These are phyloP conservation scores for Dreissena polymorpha DNA, from an alignment of 1,140 invertebrate genomes.

Conservation along the genomic window DNA sequence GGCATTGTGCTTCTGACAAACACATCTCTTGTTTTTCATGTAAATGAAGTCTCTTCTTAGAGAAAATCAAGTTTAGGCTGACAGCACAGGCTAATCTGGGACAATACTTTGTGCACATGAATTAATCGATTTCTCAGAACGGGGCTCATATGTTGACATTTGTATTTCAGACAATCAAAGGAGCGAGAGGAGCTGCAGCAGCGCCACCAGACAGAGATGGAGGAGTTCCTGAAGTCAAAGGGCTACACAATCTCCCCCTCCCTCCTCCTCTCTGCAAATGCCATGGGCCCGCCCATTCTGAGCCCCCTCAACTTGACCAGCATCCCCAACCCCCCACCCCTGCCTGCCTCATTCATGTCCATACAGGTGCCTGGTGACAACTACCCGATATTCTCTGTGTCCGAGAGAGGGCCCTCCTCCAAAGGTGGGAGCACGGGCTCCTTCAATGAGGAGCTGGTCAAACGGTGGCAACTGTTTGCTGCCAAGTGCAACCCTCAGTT, in stretches of 20 bases:
- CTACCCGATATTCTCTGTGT: slow-evolving; percentile 48
- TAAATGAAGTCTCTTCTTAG: no score
- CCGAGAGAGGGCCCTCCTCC: slow-evolving; percentile 12
- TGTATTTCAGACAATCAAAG: slow-evolving; percentile 42
- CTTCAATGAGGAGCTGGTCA: slow-evolving; percentile 44
- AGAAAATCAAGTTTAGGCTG: no score
- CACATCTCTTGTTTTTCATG: no score
- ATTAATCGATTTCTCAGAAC: no score
- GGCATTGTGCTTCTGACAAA: no score
- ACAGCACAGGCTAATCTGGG: no score
- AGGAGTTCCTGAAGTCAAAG: slow-evolving; percentile 34
- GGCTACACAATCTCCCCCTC: slow-evolving; percentile 30
- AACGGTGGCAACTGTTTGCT: not conserved
- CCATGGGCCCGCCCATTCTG: slow-evolving; percentile 37
- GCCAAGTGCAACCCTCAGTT: not conserved
- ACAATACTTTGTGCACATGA: no score
- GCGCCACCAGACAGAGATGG: slow-evolving; percentile 40
- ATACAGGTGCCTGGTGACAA: slow-evolving; percentile 18
- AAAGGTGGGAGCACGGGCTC: slow-evolving; percentile 22
- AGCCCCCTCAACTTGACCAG: slow-evolving; percentile 46
- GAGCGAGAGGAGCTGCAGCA: slow-evolving; percentile 40
- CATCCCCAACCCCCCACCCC: slow-evolving; percentile 47
- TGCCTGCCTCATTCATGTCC: slow-evolving; percentile 51
- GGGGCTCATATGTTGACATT: no score
- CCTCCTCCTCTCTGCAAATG: slow-evolving; percentile 20